phyloP scores from a whole-genome alignment of 2,888 invertebrate species.

The Exocentrus adspersus region DNA sequence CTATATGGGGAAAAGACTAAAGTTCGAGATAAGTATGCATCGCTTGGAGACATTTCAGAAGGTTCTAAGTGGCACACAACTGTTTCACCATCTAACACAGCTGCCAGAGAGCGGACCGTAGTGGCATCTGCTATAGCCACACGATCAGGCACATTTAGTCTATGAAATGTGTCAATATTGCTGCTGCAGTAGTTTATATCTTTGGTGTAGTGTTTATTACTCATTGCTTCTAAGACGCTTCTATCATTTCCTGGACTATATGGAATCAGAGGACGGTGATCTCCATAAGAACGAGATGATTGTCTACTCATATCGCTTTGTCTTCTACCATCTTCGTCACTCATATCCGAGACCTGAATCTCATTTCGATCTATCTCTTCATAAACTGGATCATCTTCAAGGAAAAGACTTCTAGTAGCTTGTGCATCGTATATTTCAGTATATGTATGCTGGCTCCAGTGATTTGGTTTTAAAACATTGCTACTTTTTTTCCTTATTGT shows the following conservation, averaged over 20 bases:
- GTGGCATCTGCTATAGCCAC: constrained; percentile 66
- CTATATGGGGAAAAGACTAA: constrained; percentile 71
- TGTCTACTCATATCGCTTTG: constrained; percentile 78
- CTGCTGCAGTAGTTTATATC: constrained; percentile 63
- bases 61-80: constrained; percentile 89
- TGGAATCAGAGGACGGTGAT: constrained; percentile 82
- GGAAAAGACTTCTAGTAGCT: constrained; percentile 65
- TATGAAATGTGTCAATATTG: constrained; percentile 67
- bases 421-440: constrained; percentile 75
- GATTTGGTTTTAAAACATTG: constrained; percentile 57
- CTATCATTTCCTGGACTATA: constrained; percentile 76
- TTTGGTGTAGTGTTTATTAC: constrained; percentile 50
- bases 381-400: constrained; percentile 82
- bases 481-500: constrained; percentile 58
- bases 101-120: constrained; percentile 73
- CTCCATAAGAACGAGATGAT: constrained; percentile 81
- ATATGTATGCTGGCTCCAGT: constrained; percentile 74
- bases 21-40: constrained; percentile 66
- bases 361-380: constrained; percentile 82
- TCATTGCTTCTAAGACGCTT: constrained; percentile 58
- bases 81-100: constrained; percentile 85
- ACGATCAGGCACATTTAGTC: constrained; percentile 56
- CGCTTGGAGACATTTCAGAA: constrained; percentile 65
- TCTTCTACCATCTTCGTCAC: constrained; percentile 80
- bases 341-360: constrained; percentile 79